Evolutionary conservation across 2,797 vertebrate species (phyloP), one percentile per base, ranked within the genome.

Genomic region (Sebastes vulpes): DNA sequence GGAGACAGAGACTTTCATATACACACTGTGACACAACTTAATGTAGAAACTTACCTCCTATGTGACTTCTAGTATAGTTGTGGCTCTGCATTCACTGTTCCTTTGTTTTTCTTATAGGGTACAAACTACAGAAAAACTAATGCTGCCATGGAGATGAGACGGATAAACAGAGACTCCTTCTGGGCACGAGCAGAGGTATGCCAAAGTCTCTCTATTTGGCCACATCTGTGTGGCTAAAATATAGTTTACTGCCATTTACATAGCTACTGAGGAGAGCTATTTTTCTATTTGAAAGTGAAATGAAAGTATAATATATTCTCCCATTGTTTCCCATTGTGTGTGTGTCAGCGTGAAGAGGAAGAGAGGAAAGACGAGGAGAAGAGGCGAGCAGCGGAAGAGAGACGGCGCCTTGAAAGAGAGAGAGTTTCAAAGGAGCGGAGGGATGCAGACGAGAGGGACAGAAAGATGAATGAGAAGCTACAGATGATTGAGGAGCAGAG

Each of bases 41-140:
- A n/a, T 46, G 42, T 46, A 46, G 42, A 46, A 46, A 46, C 16
- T 46, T 46, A 46, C 6, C 42, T 18, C 7, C 42, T 46, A 6
- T 6, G 42, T 18, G 16, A 18, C 42, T 46, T 46, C 16, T 46
- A 46, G 16, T 46, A 42, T 18, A 6, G 0, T 46, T 46, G 7
- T 50, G 5, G 1, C 6, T 18, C 7, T 57, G 4, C 12, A 2
- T 69, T 78, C 4, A 63, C 5, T 28, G 5, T 48, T 53, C 12
- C 4, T 25, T 50, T 76, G 31, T 63, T 58, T 77, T 32, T 65
- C 12, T 38, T 28, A 31, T 60, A 97, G 97, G 97, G 97, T 31
- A 98, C 97, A 65, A 98, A 97, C 89, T 98, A 98, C 93, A 96
- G 94, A 90, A 98, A 97, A 89, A 98, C 97, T 0, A 97, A 97